A percentile compares a stretch with the other conserved stretches of the same genome.
Conservation (phyloP, 2,888 invertebrate genomes). For the Sminthurides aquaticus region DNA sequence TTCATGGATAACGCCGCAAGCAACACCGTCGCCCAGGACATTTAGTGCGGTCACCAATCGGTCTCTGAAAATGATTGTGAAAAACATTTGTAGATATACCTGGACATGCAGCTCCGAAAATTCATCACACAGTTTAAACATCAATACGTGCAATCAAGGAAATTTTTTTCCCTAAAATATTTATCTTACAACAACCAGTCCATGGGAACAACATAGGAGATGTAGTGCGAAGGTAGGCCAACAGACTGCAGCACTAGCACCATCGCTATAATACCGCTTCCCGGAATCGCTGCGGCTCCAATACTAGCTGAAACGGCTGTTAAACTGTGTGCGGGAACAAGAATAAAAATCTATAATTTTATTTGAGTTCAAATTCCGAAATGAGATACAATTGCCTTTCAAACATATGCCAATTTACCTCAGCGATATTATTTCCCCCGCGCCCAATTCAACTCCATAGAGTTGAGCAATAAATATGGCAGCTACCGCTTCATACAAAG, state of each 20-base stretch:
- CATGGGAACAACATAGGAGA: background rate
- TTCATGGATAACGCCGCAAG: background rate
- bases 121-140: too few species aligned
- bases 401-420: background rate
- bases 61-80: background rate
- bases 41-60: background rate
- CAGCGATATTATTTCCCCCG: background rate
- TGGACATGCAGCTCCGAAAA: too few species aligned
- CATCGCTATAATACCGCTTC: background rate
- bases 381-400: background rate
- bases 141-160: too few species aligned
- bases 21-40: background rate
- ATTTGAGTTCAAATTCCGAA: background rate
- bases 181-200: background rate
- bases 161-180: too few species aligned
- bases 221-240: background rate
- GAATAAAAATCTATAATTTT: background rate
- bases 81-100: background rate
- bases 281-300: background rate
- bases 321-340: background rate
- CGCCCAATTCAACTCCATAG: background rate
- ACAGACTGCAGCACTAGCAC: background rate
- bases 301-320: background rate
- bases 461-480: background rate
- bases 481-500: background rate